Conservation (phyloP, 1,140 invertebrate genomes). For the Neoseiulus cucumeris region DNA sequence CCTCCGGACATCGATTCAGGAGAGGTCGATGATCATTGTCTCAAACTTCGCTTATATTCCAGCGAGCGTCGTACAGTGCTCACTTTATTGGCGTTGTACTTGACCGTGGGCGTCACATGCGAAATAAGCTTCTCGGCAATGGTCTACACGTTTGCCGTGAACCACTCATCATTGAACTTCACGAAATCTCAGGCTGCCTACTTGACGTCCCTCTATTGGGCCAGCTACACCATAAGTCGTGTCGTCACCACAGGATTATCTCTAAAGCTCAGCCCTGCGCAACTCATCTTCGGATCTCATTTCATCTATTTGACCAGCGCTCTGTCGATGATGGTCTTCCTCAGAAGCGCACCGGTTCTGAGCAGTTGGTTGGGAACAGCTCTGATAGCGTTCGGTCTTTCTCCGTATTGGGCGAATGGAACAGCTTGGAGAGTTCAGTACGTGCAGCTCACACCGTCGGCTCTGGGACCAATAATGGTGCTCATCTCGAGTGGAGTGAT, state of each 20-base stretch:
- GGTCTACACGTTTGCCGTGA: neutral
- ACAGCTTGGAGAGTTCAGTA: neutral
- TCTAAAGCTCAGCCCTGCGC: neutral
- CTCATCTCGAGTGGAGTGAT: no score
- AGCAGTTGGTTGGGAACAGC: neutral
- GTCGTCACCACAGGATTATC: neutral
- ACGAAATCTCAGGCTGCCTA: neutral
- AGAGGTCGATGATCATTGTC: no score
- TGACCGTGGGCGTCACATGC: neutral
- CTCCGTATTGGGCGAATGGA: neutral
- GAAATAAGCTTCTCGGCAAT: neutral
- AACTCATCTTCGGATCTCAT: neutral
- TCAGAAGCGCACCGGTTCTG: neutral
- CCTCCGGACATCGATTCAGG: no score
- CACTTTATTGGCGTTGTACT: neutral
- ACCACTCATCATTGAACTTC: neutral
- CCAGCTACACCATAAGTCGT: neutral
- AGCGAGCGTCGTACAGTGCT: neutral
- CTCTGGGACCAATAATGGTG: no score
- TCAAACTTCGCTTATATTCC: no score
- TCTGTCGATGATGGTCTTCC: neutral
- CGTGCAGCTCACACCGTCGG: neutral
- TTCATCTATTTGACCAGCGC: neutral
- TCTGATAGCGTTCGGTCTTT: neutral
- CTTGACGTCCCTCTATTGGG: neutral